Conservation (phyloP, 2,888 invertebrate genomes). For the Dioctria linearis region DNA sequence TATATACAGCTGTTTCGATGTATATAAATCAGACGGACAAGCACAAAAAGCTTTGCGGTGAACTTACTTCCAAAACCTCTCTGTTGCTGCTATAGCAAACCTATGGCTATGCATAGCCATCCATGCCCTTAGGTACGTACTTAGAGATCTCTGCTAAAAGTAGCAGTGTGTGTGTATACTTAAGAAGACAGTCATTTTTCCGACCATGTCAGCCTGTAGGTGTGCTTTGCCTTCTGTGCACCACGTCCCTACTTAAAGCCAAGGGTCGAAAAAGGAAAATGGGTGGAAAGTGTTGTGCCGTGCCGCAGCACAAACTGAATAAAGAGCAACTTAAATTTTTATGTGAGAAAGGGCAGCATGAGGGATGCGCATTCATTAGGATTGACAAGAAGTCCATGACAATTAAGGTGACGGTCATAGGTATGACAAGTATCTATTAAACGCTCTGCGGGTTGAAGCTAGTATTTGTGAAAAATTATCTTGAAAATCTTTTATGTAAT, state of each 20-base stretch:
- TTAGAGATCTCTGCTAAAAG: conserved; percentile 33
- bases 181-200: conserved; percentile 50
- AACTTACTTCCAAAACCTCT: conserved; percentile 62
- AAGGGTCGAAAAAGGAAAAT: conserved; percentile 48
- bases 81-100: conserved; percentile 50
- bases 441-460: conserved; percentile 1
- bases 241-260: conserved; percentile 47
- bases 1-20: conserved; percentile 59
- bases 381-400: conserved; percentile 52
- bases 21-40: conserved; percentile 62
- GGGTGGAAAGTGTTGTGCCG: conserved; percentile 47
- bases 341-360: conserved; percentile 53
- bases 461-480: too few relatives aligned
- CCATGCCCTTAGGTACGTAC: conserved; percentile 53
- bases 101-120: conserved; percentile 35
- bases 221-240: conserved; percentile 44
- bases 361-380: conserved; percentile 41
- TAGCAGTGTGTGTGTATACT: conserved; percentile 41
- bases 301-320: conserved; percentile 54
- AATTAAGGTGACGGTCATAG: conserved; percentile 54
- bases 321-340: conserved; percentile 56
- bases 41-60: conserved; percentile 62
- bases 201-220: conserved; percentile 48
- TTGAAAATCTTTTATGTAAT: too few relatives aligned
- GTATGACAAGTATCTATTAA: conserved; percentile 48